Evolutionary conservation across 2,797 vertebrate genomes (phyloP), one percentile per base, ranked within the genome.

Genomic region (Avahi laniger): DNA sequence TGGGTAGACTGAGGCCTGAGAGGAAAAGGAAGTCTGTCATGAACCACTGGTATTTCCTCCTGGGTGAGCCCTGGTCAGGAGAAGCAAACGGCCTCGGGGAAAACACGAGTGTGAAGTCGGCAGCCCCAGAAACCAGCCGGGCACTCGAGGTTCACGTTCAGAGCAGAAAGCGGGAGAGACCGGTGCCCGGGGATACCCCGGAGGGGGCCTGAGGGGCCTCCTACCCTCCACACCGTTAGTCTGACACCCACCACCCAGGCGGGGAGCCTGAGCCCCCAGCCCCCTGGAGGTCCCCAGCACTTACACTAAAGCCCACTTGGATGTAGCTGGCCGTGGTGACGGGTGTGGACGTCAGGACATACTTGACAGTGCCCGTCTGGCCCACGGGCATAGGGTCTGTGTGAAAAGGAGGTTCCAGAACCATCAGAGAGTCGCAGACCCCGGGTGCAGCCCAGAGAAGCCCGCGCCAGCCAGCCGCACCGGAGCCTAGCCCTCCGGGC

Each of bases 301-400:
- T 96, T 94, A 98, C 98, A 33, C 35, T 90, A 35, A 98, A 95
- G 93, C 93, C 92, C 89, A 98, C 92, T 76, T 89, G 89, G 38
- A 97, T 95, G 24, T 94, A 96, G 17, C 12, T 57, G 43, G 84
- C 72, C 0, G 14, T 93, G 10, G 26, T 91, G 69, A 35, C 1
- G 0, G 97, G 97, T 0, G 33, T 0, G 8, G 59, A 87, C 0
- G 46, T 26, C 93, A 98, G 38, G 14, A 46, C 1, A 0, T 98
- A 98, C 28, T 41, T 85, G 52, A 98, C 57, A 0, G 48, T 96
- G 79, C 97, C 98, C 50, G 69, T 75, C 7, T 50, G 54, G 20
- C 96, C 97, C 28, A 98, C 46, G 0, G 95, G 91, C 65, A 95
- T 87, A 50, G 89, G 28, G 0, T 89, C 98, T 98, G 81, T 92